A percentile compares a stretch with the other conserved stretches of the same genome.
These are phyloP conservation scores for Channa maculata DNA, from an alignment of 2,113 vertebrate species.

Conservation along the genomic window DNA sequence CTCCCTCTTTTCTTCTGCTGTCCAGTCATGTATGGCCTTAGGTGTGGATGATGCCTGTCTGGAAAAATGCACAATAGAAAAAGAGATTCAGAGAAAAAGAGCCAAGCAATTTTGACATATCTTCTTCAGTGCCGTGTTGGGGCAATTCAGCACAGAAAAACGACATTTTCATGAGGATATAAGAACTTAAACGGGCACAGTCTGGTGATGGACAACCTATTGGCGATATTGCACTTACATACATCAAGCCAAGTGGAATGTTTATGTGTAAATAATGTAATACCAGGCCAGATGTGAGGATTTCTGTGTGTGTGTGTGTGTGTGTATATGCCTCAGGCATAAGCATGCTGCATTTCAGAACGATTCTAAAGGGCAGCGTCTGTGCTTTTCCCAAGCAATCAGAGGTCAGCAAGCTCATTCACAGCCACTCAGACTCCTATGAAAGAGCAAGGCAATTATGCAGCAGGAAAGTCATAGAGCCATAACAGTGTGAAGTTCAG, in stretches of 20 bases:
- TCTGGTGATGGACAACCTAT: conserved; percentile 21
- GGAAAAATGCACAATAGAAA: conserved; percentile 65
- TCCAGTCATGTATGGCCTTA: conserved; percentile 77
- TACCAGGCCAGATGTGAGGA: conserved; percentile 22
- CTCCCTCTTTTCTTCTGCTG: conserved; percentile 70
- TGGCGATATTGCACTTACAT: neutral
- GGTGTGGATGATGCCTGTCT: conserved; percentile 61
- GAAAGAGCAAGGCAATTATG: conserved; percentile 24
- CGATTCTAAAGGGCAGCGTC: conserved; percentile 9
- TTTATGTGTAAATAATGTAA: conserved; percentile 31
- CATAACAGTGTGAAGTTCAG: conserved; percentile 30
- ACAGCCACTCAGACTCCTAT: conserved; percentile 5
- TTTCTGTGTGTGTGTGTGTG: neutral
- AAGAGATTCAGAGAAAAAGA: conserved; percentile 42
- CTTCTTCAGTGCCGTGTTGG: conserved; percentile 12
- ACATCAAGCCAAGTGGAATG: conserved; percentile 2
- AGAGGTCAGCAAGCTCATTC: conserved; percentile 42
- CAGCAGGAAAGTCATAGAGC: conserved; percentile 31
- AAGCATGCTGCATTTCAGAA: neutral
- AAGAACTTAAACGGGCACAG: neutral
- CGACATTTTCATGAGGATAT: conserved; percentile 8
- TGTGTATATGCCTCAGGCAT: neutral
- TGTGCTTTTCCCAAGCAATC: conserved; percentile 1
- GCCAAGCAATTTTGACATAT: conserved; percentile 54
- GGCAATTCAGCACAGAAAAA: conserved; percentile 23